Conservation (phyloP, 2,113 vertebrate species). For the Myodes glareolus region DNA sequence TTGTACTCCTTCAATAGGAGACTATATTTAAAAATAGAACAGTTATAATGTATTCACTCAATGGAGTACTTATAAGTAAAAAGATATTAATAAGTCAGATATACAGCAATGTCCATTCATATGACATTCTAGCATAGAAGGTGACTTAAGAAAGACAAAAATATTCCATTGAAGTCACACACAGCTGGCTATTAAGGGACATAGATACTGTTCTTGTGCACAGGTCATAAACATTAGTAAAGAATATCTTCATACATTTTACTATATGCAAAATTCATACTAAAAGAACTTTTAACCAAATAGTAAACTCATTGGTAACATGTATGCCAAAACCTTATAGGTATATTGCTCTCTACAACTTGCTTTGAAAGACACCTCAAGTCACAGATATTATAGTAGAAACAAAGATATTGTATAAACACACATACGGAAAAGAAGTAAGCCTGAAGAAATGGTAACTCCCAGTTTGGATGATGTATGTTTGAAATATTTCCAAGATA, state of each 20-base stretch:
- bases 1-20: background rate
- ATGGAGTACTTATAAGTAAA: background rate
- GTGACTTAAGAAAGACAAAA: background rate
- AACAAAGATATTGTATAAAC: background rate
- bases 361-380: conserved; percentile 15
- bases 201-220: background rate
- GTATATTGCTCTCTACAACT: background rate
- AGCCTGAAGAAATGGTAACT: conserved; percentile 18
- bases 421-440: background rate
- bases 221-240: background rate
- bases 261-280: background rate
- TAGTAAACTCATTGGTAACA: conserved; percentile 19
- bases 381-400: background rate
- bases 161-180: background rate
- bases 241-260: conserved; percentile 15
- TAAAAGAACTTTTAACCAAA: conserved; percentile 45
- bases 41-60: background rate
- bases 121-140: background rate
- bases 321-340: background rate
- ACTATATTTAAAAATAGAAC: background rate
- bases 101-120: background rate
- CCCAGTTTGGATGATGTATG: background rate
- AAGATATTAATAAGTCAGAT: background rate
- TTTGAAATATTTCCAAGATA: conserved; percentile 13
- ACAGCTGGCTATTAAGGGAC: background rate